A percentile compares a stretch with the other conserved stretches of the same genome.
Conservation (phyloP, 2,113 vertebrate species). For the Tyto alba region DNA sequence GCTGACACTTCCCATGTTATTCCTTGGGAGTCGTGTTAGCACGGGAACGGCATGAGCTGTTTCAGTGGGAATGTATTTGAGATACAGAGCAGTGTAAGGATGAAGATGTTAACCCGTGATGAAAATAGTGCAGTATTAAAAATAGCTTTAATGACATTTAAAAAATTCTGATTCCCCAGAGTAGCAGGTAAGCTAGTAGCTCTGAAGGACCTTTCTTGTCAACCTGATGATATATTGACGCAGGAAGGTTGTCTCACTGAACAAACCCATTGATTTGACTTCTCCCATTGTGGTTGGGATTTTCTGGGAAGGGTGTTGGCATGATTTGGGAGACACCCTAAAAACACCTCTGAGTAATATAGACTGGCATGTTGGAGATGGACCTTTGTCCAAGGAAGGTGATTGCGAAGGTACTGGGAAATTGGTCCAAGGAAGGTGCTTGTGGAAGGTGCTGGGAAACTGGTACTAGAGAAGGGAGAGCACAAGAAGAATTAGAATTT, state of each 20-base stretch:
- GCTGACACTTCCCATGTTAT: neutral
- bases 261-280: neutral
- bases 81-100: neutral
- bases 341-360: neutral
- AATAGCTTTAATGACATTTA: neutral
- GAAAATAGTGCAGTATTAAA: neutral
- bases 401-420: neutral
- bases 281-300: neutral
- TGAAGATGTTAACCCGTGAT: neutral
- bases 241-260: neutral
- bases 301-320: neutral
- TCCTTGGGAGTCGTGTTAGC: neutral
- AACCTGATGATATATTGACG: neutral
- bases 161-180: neutral
- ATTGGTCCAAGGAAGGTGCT: neutral
- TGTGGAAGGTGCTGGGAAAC: rapidly evolving
- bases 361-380: neutral
- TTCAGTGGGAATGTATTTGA: rapidly evolving
- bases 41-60: rapidly evolving
- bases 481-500: neutral
- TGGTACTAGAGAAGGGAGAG: neutral
- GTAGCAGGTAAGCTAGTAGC: neutral
- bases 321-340: neutral
- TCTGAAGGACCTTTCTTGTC: neutral
- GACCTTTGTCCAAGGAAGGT: neutral